Percentiles rank a stretch among this genome's conserved stretches.
Conservation (phyloP, 2,113 vertebrate genomes). For the Psammodynastes pulverulentus region DNA sequence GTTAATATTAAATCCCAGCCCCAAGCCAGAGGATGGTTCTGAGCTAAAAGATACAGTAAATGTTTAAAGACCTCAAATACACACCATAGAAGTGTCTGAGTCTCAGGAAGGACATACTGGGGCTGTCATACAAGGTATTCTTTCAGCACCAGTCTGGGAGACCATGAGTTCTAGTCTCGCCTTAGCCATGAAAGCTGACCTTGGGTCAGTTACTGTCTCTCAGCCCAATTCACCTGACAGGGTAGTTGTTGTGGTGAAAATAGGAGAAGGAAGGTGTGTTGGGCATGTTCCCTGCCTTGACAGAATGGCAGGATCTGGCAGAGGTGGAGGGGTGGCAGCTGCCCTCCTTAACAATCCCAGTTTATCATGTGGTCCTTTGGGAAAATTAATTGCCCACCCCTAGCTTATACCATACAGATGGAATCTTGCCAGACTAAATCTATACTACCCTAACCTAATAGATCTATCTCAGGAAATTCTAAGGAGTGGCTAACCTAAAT, state of each 20-base stretch:
- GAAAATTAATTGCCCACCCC: background rate
- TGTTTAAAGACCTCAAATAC: background rate
- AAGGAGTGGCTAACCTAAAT: background rate
- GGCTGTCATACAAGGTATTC: background rate
- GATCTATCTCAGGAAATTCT: background rate
- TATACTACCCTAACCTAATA: background rate
- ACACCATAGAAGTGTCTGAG: background rate
- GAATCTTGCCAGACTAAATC: background rate
- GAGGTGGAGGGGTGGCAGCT: too few relatives aligned
- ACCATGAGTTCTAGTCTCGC: too few relatives aligned
- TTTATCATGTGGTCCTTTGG: background rate
- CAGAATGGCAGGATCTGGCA: too few relatives aligned
- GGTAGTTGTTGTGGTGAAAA: too few relatives aligned
- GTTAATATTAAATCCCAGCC: background rate
- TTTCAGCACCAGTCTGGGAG: background rate
- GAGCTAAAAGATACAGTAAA: background rate
- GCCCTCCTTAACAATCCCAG: background rate
- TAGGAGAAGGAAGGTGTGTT: too few relatives aligned
- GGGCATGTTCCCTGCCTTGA: too few relatives aligned
- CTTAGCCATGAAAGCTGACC: too few relatives aligned
- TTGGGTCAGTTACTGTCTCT: too few relatives aligned
- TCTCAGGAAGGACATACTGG: background rate
- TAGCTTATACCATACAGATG: background rate
- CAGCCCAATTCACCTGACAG: too few relatives aligned
- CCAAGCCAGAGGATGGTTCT: background rate